Evolutionary conservation across 2,888 invertebrate genomes (phyloP), one percentile per base, ranked within the genome.

Genomic region (Drosophila trichaetosa): DNA sequence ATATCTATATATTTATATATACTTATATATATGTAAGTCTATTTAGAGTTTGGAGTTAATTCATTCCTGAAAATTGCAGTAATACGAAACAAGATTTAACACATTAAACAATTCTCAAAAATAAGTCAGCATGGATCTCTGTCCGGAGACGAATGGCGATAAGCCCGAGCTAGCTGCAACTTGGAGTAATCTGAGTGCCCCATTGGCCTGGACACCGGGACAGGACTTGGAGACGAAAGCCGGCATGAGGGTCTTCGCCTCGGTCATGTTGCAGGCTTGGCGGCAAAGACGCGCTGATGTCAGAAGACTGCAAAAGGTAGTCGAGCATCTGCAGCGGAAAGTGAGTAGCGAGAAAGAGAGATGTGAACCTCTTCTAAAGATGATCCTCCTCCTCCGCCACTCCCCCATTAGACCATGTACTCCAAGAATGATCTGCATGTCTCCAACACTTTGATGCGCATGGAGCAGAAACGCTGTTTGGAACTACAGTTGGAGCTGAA

Each of bases 191-290:
- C 51, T 4, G 51, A 70, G 66, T 21, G 21, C 34, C 16, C 52
- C 2, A 18, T 16, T 18, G 53, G 21, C 13, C 0, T 27, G 64
- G 6, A 58, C 69, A 54, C 11, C 11, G 46, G 36, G 8, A 52
- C 56, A 27, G 16, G 57, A 51, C 0, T 2, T n/a, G 0, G 38
- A 52, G n/a, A 6, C 63, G 4, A 4, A 74, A 16, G 83, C 90
- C 29, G 89, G 90, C 16, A 79, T 91, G 82, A 90, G 69, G 52
- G 75, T 91, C 18, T 91, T 92, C 29, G 79, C 91, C 1, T 83
- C 88, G 7, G 77, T 92, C 7, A 89, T 92, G 87, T 53, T 93
- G 31, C 83, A 90, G 59, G 88, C 91, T 5, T 93, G 93, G 93
- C 91, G 93, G 0, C 82, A 82, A 13, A 66, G 91, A 8, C 83